Evolutionary conservation across 2,113 vertebrate species (phyloP), one percentile per base, ranked within the genome.

Genomic region (Cyanoramphus novaezelandiae): DNA sequence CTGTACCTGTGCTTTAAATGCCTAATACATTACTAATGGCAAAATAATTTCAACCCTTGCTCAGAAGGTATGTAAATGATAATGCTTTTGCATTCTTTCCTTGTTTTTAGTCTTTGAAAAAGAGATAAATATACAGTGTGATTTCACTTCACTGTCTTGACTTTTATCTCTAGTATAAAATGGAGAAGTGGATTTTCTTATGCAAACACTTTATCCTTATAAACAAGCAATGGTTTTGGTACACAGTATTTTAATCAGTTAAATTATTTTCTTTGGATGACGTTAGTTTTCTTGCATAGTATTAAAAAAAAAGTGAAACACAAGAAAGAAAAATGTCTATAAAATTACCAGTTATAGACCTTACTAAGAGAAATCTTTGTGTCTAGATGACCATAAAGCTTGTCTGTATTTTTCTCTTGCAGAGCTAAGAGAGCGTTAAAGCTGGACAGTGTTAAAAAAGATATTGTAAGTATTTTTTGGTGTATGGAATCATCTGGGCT

Each of bases 381-480:
- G 72, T 75, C 65, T 91, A 44, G 28, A 44, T 86, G 39, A 53
- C 88, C 67, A 37, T 81, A 85, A 96, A 91, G 97, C 95, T 79
- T 93, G 24, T 29, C 92, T 83, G 9, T 83, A 11, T 97, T 57
- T 96, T 98, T 98, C 64, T 68, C 84, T 97, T 97, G 46, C 97
- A 99, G 99, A 75, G 98, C 88, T 76, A 99, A 97, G 96, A 98
- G 98, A 97, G 74, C 98, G 55, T 96, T 99, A 43, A 97, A 96
- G 60, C 89, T 98, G 91, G 98, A 98, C 46, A 27, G 13, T 33
- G 7, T 68, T 47, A 86, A 91, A 52, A 91, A 93, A 80, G 67
- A 95, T 91, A 83, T 96, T 47, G 98, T 99, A 95, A 98, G 98
- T 98, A 96, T 93, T 92, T 95, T 57, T 79, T 31, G n/a, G 25